Conservation (phyloP, 1,140 invertebrate genomes). For the Orius laevigatus region DNA sequence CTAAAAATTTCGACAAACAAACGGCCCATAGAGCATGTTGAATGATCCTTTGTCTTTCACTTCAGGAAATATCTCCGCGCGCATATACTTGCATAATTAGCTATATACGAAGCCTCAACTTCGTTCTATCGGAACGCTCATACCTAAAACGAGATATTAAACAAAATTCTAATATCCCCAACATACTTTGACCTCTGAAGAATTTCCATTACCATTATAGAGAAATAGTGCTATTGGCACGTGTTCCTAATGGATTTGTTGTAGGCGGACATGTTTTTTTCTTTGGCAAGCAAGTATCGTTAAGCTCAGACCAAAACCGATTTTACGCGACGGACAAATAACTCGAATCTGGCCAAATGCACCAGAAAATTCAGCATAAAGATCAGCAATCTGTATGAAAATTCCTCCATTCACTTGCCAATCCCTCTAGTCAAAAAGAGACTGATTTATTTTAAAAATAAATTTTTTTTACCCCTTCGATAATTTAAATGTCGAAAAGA, state of each 20-base stretch:
- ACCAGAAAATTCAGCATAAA: conserved; percentile 96
- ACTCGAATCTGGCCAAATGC: conserved; percentile 85
- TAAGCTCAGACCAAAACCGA: conserved; percentile 83
- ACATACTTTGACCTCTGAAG: conserved; percentile 71
- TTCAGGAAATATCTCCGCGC: conserved; percentile 95
- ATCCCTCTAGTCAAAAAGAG: conserved; percentile 13
- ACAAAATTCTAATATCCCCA: too few species aligned
- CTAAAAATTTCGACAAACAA: conserved; percentile 96
- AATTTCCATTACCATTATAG: conserved; percentile 99
- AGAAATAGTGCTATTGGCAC: conserved; percentile 91
- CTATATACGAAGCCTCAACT: conserved; percentile 95
- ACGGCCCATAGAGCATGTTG: conserved; percentile 93
- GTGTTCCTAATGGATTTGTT: too few species aligned
- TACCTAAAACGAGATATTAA: too few species aligned
- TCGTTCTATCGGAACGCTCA: conserved; percentile 98
- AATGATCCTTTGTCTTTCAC: conserved; percentile 97
- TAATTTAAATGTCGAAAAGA: conserved; percentile 97
- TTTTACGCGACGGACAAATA: conserved; percentile 87
- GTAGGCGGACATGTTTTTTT: conserved; percentile 75
- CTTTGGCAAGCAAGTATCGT: conserved; percentile 71
- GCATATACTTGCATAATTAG: conserved; percentile 98
- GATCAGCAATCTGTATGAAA: conserved; percentile 92
- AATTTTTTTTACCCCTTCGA: conserved; percentile 67
- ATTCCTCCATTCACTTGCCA: conserved; percentile 70
- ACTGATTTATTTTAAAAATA: conserved; percentile 7